Conservation (phyloP, 2,113 vertebrate species). For the Trogon melanurus region DNA sequence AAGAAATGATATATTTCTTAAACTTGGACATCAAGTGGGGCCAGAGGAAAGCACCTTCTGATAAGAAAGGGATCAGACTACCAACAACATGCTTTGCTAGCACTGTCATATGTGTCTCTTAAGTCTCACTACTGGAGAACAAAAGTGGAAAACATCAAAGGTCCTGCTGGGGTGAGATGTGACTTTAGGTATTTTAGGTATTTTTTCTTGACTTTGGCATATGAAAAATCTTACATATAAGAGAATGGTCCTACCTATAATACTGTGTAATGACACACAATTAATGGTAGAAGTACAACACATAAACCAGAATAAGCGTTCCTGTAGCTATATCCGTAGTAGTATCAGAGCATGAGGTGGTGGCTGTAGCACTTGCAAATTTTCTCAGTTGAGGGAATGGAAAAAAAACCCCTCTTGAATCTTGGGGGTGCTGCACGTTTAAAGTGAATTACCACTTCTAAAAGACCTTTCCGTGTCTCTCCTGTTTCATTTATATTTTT, state of each 20-base stretch:
- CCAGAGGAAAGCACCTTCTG: background rate
- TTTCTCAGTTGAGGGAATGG: background rate
- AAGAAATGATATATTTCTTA: background rate
- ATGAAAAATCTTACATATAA: background rate
- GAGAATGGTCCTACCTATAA: background rate
- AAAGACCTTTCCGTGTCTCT: background rate
- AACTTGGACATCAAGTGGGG: background rate
- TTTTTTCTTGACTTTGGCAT: background rate
- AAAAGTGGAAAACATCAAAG: background rate
- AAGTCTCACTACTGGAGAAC: background rate
- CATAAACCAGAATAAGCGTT: background rate
- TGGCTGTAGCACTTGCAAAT: background rate
- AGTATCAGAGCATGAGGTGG: background rate
- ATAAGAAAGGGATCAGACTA: background rate
- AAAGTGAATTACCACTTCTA: background rate
- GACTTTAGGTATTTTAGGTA: background rate
- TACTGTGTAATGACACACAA: background rate
- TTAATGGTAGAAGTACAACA: background rate
- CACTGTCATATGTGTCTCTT: rapidly evolving
- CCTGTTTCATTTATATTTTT: background rate
- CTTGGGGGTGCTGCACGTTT: background rate
- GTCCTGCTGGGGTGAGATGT: background rate
- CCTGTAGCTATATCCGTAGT: background rate
- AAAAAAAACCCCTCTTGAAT: background rate
- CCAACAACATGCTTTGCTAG: background rate